Evolutionary conservation across 2,797 vertebrate genomes (phyloP).

Genomic region (Nothura maculosa): DNA sequence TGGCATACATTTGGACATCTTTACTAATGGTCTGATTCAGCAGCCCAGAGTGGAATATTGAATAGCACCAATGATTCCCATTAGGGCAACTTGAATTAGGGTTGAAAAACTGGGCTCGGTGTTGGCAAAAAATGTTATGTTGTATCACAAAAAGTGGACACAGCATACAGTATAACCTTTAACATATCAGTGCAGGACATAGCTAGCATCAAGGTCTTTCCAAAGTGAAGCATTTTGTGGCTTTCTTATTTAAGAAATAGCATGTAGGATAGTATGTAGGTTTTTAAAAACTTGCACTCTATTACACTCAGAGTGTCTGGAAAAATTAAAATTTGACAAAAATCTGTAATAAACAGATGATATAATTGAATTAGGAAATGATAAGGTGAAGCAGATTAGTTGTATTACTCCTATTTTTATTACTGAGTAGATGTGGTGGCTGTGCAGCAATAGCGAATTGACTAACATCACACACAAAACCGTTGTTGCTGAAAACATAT

Average conservation of each 20-base stretch:
- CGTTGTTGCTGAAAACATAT: background rate
- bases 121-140: background rate
- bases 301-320: background rate
- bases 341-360: background rate
- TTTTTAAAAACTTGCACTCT: conserved; percentile 15
- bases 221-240: background rate
- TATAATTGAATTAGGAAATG: conserved; percentile 60
- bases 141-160: background rate
- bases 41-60: background rate
- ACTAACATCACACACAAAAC: background rate
- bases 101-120: background rate
- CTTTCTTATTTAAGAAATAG: background rate
- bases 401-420: conserved; percentile 49
- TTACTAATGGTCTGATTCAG: background rate
- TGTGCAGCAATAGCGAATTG: background rate
- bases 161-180: background rate
- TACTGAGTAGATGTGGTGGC: background rate
- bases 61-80: background rate
- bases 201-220: background rate
- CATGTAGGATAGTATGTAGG: background rate
- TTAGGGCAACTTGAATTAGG: background rate
- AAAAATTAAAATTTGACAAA: background rate
- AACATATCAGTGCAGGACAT: background rate
- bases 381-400: conserved; percentile 49
- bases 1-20: background rate